Conservation (phyloP, 2,888 invertebrate species). For the Drymonia ruficornis region DNA sequence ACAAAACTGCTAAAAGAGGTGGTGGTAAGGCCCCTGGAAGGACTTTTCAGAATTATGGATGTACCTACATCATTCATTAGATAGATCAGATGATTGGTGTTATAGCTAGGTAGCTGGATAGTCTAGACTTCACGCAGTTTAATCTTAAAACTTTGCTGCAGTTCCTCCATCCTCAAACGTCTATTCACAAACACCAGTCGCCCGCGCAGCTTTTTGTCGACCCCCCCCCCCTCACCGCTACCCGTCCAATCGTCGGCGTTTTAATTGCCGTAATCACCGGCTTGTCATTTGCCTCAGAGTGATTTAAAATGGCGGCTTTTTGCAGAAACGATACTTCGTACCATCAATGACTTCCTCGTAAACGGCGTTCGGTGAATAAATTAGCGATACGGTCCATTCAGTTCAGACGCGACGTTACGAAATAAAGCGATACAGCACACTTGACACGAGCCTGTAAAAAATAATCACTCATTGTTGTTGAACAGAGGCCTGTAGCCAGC, state of each 20-base stretch:
- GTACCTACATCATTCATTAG: too few species aligned
- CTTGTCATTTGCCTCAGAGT: slow-evolving; percentile 59
- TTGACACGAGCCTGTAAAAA: not conserved
- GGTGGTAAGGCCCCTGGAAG: too few species aligned
- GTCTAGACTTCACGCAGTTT: too few species aligned
- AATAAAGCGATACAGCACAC: not conserved
- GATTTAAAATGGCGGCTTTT: slow-evolving; percentile 45
- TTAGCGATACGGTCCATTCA: slow-evolving; percentile 41
- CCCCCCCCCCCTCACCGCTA: slow-evolving; percentile 1
- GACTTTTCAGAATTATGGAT: too few species aligned
- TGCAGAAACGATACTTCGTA: slow-evolving; percentile 32
- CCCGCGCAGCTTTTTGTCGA: slow-evolving; percentile 25
- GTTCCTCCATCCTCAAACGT: not conserved
- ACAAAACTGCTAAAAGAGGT: too few species aligned
- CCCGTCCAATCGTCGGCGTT: slow-evolving; percentile 29
- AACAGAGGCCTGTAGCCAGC: not conserved
- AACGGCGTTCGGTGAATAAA: slow-evolving; percentile 39
- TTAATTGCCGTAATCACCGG: slow-evolving; percentile 61
- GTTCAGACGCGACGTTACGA: slow-evolving; percentile 24
- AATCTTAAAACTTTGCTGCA: too few species aligned
- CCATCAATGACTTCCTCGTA: slow-evolving; percentile 43
- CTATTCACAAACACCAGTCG: slow-evolving; percentile 6
- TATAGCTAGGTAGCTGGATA: too few species aligned
- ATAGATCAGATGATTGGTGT: too few species aligned
- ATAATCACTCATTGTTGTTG: slow-evolving; percentile 2